Evolutionary conservation across 2,888 invertebrate genomes (phyloP).

Genomic region (Acanthosoma haemorrhoidale): DNA sequence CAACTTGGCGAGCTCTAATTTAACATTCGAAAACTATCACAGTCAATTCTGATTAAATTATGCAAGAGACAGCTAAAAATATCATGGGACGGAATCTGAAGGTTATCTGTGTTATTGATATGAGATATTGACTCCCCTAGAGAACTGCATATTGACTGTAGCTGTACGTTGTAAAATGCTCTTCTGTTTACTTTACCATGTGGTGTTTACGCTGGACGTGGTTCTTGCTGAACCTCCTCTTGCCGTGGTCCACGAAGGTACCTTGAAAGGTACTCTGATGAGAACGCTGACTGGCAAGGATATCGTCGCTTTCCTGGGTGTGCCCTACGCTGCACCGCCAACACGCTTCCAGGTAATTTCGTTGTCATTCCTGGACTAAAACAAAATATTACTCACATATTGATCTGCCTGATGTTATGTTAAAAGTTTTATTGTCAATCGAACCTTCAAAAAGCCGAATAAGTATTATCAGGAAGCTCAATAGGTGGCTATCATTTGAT

Average conservation of each 20-base stretch:
- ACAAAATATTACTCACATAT: no score
- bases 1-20: no score
- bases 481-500: no score
- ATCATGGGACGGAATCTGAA: not conserved
- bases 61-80: not conserved
- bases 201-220: not conserved
- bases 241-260: not conserved
- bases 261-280: not conserved
- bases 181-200: not conserved
- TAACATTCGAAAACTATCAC: no score
- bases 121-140: not conserved
- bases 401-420: no score
- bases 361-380: not conserved
- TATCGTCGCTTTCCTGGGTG: slow-evolving; percentile 33
- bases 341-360: not conserved
- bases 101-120: not conserved
- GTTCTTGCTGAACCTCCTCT: not conserved
- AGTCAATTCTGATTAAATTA: not conserved
- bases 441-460: no score
- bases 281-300: slow-evolving; percentile 23
- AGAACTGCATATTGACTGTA: not conserved
- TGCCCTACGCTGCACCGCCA: slow-evolving; percentile 34
- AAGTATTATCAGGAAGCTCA: no score
- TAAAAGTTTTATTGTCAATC: no score
- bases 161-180: not conserved